Evolutionary conservation across 2,888 invertebrate genomes (phyloP).

Genomic region (Cryptus viduatorius): DNA sequence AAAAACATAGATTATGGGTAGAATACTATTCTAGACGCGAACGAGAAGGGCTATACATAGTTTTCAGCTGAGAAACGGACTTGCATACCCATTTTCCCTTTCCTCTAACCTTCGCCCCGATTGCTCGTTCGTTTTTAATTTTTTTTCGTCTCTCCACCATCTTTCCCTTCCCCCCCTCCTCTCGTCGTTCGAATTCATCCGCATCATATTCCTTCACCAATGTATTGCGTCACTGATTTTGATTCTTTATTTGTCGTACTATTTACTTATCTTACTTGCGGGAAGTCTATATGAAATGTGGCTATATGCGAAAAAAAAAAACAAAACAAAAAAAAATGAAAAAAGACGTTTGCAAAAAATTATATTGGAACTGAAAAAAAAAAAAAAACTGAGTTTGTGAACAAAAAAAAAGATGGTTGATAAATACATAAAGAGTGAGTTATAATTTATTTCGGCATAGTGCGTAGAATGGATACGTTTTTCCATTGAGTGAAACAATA

Average conservation of each 20-base stretch:
- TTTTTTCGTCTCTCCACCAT: not conserved
- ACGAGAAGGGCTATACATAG: constrained; percentile 42
- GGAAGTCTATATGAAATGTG: constrained; percentile 33
- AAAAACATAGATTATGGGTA: constrained; percentile 28
- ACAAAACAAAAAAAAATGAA: constrained; percentile 12
- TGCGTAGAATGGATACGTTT: not conserved
- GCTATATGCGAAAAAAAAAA: constrained; percentile 32
- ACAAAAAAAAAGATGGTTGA: constrained; percentile 40
- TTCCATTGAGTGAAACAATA: constrained; percentile 25
- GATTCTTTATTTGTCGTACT: constrained; percentile 51
- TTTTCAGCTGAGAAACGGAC: constrained; percentile 48
- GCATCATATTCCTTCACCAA: constrained; percentile 35
- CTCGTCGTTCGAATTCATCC: constrained; percentile 14
- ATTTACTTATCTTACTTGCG: constrained; percentile 43
- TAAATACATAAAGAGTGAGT: constrained; percentile 36
- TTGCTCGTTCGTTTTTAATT: constrained; percentile 24
- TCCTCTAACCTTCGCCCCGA: not conserved
- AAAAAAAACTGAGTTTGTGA: constrained; percentile 41
- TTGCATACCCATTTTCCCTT: constrained; percentile 5
- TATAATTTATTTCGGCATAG: constrained; percentile 30
- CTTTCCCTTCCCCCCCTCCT: constrained; percentile 16
- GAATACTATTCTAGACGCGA: constrained; percentile 28
- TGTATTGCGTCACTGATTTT: constrained; percentile 33
- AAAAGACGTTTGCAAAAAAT: constrained; percentile 39
- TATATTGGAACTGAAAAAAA: constrained; percentile 26